Conservation (phyloP, 2,888 invertebrate genomes). For the Megastigmus dorsalis region DNA sequence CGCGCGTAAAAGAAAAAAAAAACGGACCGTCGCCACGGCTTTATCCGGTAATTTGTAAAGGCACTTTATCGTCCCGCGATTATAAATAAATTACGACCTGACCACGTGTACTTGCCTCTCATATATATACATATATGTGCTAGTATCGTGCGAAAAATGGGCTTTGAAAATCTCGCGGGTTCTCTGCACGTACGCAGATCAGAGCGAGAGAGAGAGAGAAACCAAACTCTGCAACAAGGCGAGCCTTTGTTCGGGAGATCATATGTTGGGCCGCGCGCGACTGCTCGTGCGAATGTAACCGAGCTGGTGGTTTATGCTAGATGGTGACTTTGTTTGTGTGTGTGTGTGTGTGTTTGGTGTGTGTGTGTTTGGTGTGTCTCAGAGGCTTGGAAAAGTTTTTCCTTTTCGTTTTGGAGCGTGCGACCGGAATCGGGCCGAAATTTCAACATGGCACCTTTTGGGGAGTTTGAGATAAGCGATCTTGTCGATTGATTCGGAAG, state of each 20-base stretch:
- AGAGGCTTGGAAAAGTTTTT: too few relatives aligned
- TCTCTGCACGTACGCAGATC: too few relatives aligned
- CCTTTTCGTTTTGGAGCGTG: constrained; percentile 10
- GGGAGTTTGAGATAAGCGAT: too few relatives aligned
- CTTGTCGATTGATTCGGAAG: too few relatives aligned
- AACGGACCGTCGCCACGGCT: constrained; percentile 17
- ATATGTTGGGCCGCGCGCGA: background rate
- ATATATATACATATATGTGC: background rate
- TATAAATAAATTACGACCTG: constrained; percentile 47
- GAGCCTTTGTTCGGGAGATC: constrained; percentile 25
- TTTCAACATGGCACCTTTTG: too few relatives aligned
- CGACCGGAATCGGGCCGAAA: too few relatives aligned
- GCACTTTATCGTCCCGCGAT: constrained; percentile 47
- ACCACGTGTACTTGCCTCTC: too few relatives aligned
- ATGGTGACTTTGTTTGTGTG: constrained; percentile 1
- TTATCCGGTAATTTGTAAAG: constrained; percentile 46
- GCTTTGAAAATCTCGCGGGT: constrained; percentile 27
- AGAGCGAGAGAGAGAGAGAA: constrained; percentile 7
- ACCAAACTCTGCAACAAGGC: constrained; percentile 23
- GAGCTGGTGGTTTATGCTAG: background rate
- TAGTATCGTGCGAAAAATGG: constrained; percentile 9
- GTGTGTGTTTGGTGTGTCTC: too few relatives aligned
- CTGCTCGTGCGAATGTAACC: background rate
- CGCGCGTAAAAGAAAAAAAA: constrained; percentile 31
- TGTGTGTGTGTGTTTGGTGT: too few relatives aligned